phyloP scores from a whole-genome alignment of 2,113 vertebrate genomes.

The Sclerurus mexicanus region DNA sequence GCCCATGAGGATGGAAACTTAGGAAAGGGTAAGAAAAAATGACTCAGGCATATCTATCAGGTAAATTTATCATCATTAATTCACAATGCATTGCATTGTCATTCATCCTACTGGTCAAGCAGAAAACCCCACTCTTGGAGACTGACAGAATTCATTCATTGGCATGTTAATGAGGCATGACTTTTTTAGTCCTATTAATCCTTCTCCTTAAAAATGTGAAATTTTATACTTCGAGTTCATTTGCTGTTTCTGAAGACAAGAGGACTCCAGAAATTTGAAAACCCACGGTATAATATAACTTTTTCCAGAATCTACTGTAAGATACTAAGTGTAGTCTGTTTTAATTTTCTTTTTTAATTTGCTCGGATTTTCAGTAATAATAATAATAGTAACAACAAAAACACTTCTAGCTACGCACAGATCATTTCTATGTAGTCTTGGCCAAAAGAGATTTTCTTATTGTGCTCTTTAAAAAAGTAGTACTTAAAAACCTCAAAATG shows the following conservation, averaged over 20 bases:
- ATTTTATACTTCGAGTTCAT: background rate
- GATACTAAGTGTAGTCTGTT: background rate
- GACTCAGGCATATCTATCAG: background rate
- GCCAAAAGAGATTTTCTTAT: background rate
- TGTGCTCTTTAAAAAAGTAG: background rate
- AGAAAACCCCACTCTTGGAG: background rate
- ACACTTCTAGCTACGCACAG: background rate
- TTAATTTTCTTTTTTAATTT: background rate
- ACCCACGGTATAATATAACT: accelerated
- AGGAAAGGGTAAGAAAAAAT: background rate
- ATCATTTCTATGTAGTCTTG: background rate
- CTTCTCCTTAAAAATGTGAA: background rate
- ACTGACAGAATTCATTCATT: background rate
- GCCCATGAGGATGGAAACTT: background rate
- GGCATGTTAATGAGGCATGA: background rate
- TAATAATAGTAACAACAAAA: background rate
- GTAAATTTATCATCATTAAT: background rate
- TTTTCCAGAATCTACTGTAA: background rate
- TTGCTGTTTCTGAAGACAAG: background rate
- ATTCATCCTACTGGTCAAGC: background rate
- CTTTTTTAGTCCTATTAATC: background rate
- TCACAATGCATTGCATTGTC: background rate
- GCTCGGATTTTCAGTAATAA: background rate
- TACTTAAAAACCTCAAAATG: background rate
- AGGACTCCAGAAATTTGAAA: background rate